Evolutionary conservation across 2,113 vertebrate species (phyloP).

Genomic region (Clarias gariepinus): DNA sequence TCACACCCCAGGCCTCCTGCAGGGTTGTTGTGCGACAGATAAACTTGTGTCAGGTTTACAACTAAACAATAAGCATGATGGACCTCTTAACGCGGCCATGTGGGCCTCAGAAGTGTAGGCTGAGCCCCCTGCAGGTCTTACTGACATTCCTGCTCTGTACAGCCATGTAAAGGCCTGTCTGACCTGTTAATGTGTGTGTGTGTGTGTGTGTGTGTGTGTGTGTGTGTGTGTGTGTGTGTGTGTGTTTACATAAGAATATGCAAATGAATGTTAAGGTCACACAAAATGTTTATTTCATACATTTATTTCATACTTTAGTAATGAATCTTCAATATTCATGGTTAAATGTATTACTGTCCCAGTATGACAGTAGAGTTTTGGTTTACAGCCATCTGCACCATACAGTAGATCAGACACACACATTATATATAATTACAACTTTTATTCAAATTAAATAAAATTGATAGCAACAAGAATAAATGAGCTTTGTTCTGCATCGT

Average conservation of each 20-base stretch:
- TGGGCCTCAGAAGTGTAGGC: neutral
- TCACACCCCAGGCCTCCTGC: neutral
- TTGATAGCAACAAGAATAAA: too few species aligned
- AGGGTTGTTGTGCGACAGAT: neutral
- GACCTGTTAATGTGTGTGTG: neutral
- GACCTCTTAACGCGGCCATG: neutral
- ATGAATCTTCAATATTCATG: too few species aligned
- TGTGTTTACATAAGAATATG: neutral
- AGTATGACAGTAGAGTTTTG: too few species aligned
- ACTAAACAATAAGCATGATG: neutral
- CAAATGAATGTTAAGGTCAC: neutral
- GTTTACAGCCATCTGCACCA: too few species aligned
- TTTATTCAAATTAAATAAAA: too few species aligned
- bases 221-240: neutral
- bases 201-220: neutral
- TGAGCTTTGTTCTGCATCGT: too few species aligned
- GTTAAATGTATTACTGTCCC: too few species aligned
- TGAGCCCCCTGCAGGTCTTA: neutral
- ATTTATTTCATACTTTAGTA: neutral
- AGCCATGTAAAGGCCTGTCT: neutral
- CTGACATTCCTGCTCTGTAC: constrained; percentile 7
- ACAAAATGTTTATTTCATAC: neutral
- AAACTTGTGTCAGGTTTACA: neutral
- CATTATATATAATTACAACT: too few species aligned
- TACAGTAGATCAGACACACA: too few species aligned